Conservation (phyloP, 2,113 vertebrate species). For the Phyllostomus hastatus region DNA sequence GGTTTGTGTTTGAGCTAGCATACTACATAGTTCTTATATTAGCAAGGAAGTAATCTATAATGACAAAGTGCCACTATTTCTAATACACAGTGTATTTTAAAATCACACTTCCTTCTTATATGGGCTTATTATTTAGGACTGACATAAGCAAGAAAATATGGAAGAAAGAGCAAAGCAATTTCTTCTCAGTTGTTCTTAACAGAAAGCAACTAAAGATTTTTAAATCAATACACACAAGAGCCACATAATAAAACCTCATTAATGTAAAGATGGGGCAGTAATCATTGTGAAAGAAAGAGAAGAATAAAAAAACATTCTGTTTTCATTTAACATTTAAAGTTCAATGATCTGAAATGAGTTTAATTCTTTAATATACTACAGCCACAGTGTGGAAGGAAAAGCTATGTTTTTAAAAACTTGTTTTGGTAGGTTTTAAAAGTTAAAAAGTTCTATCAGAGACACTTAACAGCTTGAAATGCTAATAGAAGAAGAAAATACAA, state of each 20-base stretch:
- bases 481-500: background rate
- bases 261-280: background rate
- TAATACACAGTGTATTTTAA: background rate
- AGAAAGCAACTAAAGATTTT: slow-evolving; percentile 50
- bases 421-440: slow-evolving; percentile 6
- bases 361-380: slow-evolving; percentile 6
- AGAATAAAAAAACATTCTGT: background rate
- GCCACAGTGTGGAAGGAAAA: background rate
- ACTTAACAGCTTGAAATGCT: slow-evolving; percentile 22
- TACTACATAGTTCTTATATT: background rate
- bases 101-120: background rate
- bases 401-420: background rate
- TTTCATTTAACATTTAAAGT: slow-evolving; percentile 6
- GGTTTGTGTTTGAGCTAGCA: background rate
- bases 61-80: background rate
- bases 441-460: background rate
- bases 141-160: background rate
- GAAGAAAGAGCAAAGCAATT: slow-evolving; percentile 16
- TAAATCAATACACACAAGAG: slow-evolving; percentile 6
- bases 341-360: slow-evolving; percentile 36
- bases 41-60: background rate
- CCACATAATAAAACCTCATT: slow-evolving; percentile 24
- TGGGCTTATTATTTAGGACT: background rate
- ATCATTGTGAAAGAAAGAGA: background rate
- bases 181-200: background rate